Evolutionary conservation across 2,888 invertebrate species (phyloP), one percentile per base, ranked within the genome.

Genomic region (Papilio elwesi): DNA sequence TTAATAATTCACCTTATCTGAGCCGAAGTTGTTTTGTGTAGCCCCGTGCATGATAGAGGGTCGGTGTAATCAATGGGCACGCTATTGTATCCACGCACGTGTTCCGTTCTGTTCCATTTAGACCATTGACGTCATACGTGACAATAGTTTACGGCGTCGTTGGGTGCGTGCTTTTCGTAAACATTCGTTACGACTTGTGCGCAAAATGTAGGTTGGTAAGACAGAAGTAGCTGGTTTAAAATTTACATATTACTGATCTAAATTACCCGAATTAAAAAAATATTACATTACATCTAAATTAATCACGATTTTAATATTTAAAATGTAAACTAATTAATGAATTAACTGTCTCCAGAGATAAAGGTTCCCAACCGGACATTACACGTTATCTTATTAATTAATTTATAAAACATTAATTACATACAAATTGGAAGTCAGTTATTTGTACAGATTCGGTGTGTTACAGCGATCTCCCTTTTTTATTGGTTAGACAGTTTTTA

Each of bases 81-180:
- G 52, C 52, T 51, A 67, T 53, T 59, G 38, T 51, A 59, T 52
- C 49, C 16, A 66, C 65, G 49, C 70, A 65, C 65, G 65, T 55
- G 64, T 70, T 55, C 51, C 49, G 57, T 71, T 65, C 63, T n/a
- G 49, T 49, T 47, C 66, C 71, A 62, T 62, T 67, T 67, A n/a
- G 16, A 71, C 8, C 52, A 8, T 47, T 71, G 71, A 71, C 71
- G 71, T 71, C 62, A 57, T 66, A 51, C 49, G 62, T 59, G 51
- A 71, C 62, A 71, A 67, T 47, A 62, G 66, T 49, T 66, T 43
- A 71, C 38, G 38, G 10, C 55, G 48, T 65, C 66, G 65, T 38
- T n/a, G 13, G 49, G 38, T 71, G 70, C 16, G 62, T 47, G 49
- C 16, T 57, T 16, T 57, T 48, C 16, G 68, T 68, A 57, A 68